Percentiles rank a stretch among this genome's conserved stretches.
Evolutionary conservation across 2,888 invertebrate genomes (phyloP).

Genomic region (Nudaria mundana): DNA sequence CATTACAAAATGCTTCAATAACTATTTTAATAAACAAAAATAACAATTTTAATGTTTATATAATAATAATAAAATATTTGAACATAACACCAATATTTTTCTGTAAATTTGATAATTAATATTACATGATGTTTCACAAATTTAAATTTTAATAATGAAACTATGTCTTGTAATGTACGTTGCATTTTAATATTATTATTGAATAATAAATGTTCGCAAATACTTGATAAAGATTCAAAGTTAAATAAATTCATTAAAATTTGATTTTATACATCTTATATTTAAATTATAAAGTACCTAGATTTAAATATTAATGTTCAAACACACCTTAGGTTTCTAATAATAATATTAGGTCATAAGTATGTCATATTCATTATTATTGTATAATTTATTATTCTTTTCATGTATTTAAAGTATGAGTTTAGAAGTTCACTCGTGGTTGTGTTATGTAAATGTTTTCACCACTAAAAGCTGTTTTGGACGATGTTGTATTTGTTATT

Average conservation of each 20-base stretch:
- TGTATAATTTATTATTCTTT: constrained; percentile 23
- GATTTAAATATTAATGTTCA: constrained; percentile 26
- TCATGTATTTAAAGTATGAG: constrained; percentile 18
- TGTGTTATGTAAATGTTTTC: constrained; percentile 53
- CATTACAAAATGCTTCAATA: constrained; percentile 26
- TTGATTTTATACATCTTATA: constrained; percentile 29
- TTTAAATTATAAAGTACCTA: constrained; percentile 26
- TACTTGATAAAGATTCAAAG: too few relatives aligned
- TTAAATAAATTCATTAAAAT: too few relatives aligned
- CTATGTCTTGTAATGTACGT: constrained; percentile 19
- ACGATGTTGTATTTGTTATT: constrained; percentile 27
- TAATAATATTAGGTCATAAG: constrained; percentile 26
- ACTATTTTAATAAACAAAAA: constrained; percentile 29
- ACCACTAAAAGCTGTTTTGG: constrained; percentile 24
- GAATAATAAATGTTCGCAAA: too few relatives aligned
- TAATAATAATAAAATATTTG: constrained; percentile 19
- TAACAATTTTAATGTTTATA: constrained; percentile 22
- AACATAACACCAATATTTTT: constrained; percentile 33
- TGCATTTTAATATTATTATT: constrained; percentile 27
- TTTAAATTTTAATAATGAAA: constrained; percentile 16
- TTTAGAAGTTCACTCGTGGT: constrained; percentile 69
- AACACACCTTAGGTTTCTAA: constrained; percentile 28
- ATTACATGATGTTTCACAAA: constrained; percentile 18
- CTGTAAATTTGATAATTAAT: constrained; percentile 18
- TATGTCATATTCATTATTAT: constrained; percentile 26